Evolutionary conservation across 2,888 invertebrate genomes (phyloP).

Genomic region (Catocala nupta): DNA sequence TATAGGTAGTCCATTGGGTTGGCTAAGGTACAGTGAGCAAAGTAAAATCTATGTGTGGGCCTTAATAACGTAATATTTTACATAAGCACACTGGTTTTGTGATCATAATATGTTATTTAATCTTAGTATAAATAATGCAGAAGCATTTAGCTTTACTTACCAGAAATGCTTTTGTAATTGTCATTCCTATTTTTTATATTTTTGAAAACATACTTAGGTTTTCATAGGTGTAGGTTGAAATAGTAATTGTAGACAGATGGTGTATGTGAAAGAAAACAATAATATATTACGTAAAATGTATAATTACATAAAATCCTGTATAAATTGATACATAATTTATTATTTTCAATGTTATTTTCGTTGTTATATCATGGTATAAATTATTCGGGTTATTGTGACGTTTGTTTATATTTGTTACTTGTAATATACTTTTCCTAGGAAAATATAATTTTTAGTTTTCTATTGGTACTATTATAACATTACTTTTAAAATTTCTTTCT

Average conservation of each 20-base stretch:
- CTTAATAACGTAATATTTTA: too few species aligned
- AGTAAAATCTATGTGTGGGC: too few species aligned
- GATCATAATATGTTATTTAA: too few species aligned
- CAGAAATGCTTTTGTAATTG: not conserved
- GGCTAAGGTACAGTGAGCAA: too few species aligned
- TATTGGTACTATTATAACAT: slow-evolving; percentile 68
- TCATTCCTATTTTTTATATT: slow-evolving; percentile 3
- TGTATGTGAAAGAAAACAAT: slow-evolving; percentile 9
- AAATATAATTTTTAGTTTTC: slow-evolving; percentile 52
- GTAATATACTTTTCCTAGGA: slow-evolving; percentile 10
- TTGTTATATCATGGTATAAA: too few species aligned
- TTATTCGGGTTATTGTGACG: slow-evolving; percentile 15
- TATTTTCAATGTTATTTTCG: not conserved
- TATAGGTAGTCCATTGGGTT: not conserved
- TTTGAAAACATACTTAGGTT: not conserved
- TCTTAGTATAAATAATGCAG: too few species aligned
- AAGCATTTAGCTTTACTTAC: too few species aligned
- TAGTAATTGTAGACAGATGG: not conserved
- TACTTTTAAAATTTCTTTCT: slow-evolving; percentile 28
- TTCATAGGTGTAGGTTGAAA: too few species aligned
- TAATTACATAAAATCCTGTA: slow-evolving; percentile 17
- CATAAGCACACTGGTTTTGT: too few species aligned
- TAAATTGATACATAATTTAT: slow-evolving; percentile 26
- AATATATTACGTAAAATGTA: slow-evolving; percentile 17
- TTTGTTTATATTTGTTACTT: slow-evolving; percentile 21